phyloP scores from a whole-genome alignment of 2,113 vertebrate species.

The Tapirus terrestris region DNA sequence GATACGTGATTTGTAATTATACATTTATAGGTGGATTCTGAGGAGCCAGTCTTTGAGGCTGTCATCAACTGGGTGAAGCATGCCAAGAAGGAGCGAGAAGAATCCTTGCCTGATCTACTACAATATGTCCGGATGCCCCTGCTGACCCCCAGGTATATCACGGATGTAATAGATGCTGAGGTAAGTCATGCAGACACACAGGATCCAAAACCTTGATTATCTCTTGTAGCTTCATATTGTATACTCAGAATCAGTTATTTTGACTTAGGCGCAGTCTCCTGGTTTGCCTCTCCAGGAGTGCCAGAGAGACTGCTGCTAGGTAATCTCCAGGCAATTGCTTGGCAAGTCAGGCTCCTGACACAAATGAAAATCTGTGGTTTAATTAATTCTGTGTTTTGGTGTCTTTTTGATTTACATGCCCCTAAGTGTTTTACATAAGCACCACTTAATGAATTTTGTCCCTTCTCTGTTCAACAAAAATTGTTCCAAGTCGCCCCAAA shows the following conservation, averaged over 20 bases:
- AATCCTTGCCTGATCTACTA: slow-evolving; percentile 93
- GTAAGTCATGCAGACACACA: slow-evolving; percentile 79
- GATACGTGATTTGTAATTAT: accelerated
- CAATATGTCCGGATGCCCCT: slow-evolving; percentile 98
- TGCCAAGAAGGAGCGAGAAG: slow-evolving; percentile 93
- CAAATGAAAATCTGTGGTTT: neutral
- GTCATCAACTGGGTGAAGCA: slow-evolving; percentile 99
- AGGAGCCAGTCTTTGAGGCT: slow-evolving; percentile 98
- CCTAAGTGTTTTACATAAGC: neutral
- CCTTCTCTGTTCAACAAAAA: neutral
- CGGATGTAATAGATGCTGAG: slow-evolving; percentile 98
- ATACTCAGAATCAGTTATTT: neutral
- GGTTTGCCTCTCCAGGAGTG: neutral
- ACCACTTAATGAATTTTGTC: neutral
- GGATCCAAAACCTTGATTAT: neutral
- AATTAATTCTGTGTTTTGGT: neutral
- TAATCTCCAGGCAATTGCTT: neutral
- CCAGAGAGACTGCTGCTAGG: neutral
- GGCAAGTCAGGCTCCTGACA: neutral
- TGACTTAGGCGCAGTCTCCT: neutral
- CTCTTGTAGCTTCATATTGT: neutral
- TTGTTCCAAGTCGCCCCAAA: neutral
- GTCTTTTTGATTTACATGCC: neutral
- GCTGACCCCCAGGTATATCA: slow-evolving; percentile 98
- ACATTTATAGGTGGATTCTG: slow-evolving; percentile 93